Conservation (phyloP, 2,888 invertebrate species). For the Acanthosepion pharaonis region DNA sequence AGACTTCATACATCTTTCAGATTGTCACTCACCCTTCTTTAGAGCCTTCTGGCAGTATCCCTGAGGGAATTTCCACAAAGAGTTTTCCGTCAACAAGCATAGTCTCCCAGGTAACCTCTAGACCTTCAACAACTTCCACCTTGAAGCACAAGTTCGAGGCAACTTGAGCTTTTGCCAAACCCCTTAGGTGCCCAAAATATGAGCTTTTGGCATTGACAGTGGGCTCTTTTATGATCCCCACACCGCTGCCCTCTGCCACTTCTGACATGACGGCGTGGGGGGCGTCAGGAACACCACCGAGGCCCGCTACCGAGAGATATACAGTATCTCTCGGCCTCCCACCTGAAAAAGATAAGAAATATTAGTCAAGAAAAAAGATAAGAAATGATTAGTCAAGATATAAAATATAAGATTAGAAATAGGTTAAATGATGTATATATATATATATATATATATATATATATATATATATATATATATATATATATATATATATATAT, state of each 20-base stretch:
- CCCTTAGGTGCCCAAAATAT: conserved; percentile 49
- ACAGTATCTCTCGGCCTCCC: conserved; percentile 76
- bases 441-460: no score
- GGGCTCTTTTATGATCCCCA: conserved; percentile 83
- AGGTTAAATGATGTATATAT: no score
- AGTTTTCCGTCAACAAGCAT: conserved; percentile 84
- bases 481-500: no score
- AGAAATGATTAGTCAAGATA: no score
- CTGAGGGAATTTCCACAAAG: conserved; percentile 90
- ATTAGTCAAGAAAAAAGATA: no score
- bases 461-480: no score
- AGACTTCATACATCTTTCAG: no score
- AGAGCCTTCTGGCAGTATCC: conserved; percentile 90
- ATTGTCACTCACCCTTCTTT: conserved; percentile 83
- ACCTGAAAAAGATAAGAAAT: conserved; percentile 55
- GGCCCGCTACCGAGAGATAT: conserved; percentile 97
- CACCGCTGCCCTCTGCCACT: conserved; percentile 83
- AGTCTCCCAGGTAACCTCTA: conserved; percentile 88
- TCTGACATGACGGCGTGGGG: conserved; percentile 85
- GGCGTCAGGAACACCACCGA: conserved; percentile 99
- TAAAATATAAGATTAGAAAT: no score
- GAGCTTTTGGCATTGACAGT: conserved; percentile 77
- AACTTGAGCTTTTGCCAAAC: conserved; percentile 59
- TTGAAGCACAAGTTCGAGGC: conserved; percentile 75
- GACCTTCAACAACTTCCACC: conserved; percentile 85